These are phyloP conservation scores for Drosophila leonis DNA, from an alignment of 2,888 invertebrate genomes.

Conservation along the genomic window DNA sequence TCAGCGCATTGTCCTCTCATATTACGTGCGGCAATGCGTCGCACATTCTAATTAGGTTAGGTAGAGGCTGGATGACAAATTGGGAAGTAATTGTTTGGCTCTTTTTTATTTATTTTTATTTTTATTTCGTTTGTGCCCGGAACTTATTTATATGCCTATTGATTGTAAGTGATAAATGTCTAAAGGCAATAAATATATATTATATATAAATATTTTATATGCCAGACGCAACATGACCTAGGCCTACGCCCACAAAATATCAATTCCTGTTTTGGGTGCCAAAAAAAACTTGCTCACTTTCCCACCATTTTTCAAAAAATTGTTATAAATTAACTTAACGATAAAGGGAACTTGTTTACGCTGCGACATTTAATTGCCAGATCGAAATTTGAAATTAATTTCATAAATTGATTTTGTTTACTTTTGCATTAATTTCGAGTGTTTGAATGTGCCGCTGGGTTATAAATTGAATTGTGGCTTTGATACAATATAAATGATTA, in stretches of 20 bases:
- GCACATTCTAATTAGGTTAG: slow-evolving; percentile 52
- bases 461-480: slow-evolving; percentile 39
- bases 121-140: slow-evolving; percentile 43
- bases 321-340: slow-evolving; percentile 36
- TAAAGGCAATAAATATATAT: slow-evolving; percentile 6
- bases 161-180: slow-evolving; percentile 45
- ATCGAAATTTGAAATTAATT: slow-evolving; percentile 31
- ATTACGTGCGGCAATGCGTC: slow-evolving; percentile 40
- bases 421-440: slow-evolving; percentile 28
- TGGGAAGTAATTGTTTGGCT: slow-evolving; percentile 65
- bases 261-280: slow-evolving; percentile 24
- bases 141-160: slow-evolving; percentile 60
- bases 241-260: slow-evolving; percentile 9
- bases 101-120: not conserved
- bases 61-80: slow-evolving; percentile 59
- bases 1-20: slow-evolving; percentile 52
- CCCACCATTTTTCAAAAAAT: slow-evolving; percentile 45
- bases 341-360: slow-evolving; percentile 47
- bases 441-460: slow-evolving; percentile 48
- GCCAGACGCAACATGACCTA: slow-evolving; percentile 17
- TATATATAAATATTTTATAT: slow-evolving; percentile 20
- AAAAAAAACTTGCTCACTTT: slow-evolving; percentile 44
- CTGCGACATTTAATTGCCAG: slow-evolving; percentile 29
- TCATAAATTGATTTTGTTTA: slow-evolving; percentile 30
- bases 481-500: not conserved